Percentiles rank a stretch among this genome's conserved stretches.
Conservation (phyloP, 1,140 invertebrate genomes). For the Pinna nobilis region DNA sequence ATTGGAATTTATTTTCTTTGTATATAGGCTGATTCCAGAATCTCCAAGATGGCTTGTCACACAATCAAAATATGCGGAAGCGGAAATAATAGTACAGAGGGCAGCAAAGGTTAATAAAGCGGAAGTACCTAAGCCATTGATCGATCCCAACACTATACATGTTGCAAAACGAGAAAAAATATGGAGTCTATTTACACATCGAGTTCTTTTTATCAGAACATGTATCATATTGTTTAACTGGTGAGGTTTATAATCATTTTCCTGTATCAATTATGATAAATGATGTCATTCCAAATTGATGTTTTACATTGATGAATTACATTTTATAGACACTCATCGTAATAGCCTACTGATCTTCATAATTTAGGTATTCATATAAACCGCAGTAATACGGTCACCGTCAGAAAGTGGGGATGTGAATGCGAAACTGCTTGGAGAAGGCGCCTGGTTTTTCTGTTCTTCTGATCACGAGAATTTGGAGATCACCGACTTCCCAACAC, state of each 20-base stretch:
- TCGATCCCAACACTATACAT: constrained; percentile 26
- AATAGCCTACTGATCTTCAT: too few species aligned
- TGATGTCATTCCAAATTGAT: too few species aligned
- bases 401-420: too few species aligned
- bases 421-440: too few species aligned
- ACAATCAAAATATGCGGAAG: constrained; percentile 48
- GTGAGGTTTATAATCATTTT: constrained; percentile 20
- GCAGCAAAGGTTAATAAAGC: constrained; percentile 45
- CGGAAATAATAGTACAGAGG: constrained; percentile 44
- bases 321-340: too few species aligned
- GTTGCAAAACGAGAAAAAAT: constrained; percentile 35
- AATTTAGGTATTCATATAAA: too few species aligned
- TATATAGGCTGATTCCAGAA: constrained; percentile 51
- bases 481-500: too few species aligned
- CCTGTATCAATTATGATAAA: too few species aligned
- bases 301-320: too few species aligned
- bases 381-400: too few species aligned
- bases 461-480: too few species aligned
- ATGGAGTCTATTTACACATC: constrained; percentile 44
- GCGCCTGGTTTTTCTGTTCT: too few species aligned
- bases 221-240: constrained; percentile 49
- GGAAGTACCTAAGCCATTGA: constrained; percentile 18
- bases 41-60: constrained; percentile 56
- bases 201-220: constrained; percentile 34
- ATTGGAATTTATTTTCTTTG: neutral